Conservation (phyloP, 2,113 vertebrate species). For the pig (Sus scrofa) region DNA sequence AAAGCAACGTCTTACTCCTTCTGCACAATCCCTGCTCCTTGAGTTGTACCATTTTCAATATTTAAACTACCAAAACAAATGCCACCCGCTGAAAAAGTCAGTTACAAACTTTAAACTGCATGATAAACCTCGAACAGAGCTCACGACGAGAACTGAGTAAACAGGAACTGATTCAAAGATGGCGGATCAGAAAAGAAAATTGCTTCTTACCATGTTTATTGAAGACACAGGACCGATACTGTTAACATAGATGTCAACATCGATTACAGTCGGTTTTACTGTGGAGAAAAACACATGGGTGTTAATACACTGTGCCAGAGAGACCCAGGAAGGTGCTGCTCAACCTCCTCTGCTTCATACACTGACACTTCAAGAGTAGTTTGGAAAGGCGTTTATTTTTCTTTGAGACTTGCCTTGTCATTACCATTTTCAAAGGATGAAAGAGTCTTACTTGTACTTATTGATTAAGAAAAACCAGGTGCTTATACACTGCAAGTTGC, state of each 20-base stretch:
- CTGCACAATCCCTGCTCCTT: not conserved
- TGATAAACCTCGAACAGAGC: not conserved
- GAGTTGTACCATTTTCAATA: not conserved
- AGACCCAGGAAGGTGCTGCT: not conserved
- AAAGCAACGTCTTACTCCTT: not conserved
- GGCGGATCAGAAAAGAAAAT: not conserved
- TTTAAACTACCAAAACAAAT: not conserved
- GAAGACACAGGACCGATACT: slow-evolving; percentile 98
- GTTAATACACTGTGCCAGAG: slow-evolving; percentile 41
- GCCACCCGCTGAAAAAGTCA: not conserved
- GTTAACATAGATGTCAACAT: slow-evolving; percentile 98
- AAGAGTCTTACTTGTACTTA: not conserved
- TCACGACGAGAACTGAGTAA: accelerated
- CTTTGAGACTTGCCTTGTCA: not conserved
- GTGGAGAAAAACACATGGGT: slow-evolving; percentile 77
- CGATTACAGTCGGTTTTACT: slow-evolving; percentile 97
- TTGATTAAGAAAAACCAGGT: not conserved
- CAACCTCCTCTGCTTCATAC: not conserved
- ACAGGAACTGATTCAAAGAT: not conserved
- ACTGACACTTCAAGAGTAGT: accelerated
- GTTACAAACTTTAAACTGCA: not conserved
- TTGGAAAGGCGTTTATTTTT: not conserved
- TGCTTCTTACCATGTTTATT: slow-evolving; percentile 96
- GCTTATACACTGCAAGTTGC: not conserved
- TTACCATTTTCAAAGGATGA: not conserved